Evolutionary conservation across 2,888 invertebrate genomes (phyloP).

Genomic region (Tethea ocularis): DNA sequence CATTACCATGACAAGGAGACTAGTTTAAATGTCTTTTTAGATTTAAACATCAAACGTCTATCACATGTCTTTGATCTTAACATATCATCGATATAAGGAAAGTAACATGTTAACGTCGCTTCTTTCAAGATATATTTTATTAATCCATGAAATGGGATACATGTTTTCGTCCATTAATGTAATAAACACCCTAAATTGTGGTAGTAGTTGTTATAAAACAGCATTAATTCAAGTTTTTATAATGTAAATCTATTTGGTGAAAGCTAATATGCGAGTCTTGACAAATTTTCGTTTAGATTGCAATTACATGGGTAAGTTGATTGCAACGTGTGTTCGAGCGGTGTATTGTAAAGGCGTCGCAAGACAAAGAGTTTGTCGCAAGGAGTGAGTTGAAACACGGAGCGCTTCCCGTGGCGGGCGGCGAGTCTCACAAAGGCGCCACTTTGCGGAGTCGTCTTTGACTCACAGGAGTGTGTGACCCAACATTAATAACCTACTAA

Average conservation of each 20-base stretch:
- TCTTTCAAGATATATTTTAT: constrained; percentile 21
- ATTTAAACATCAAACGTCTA: constrained; percentile 76
- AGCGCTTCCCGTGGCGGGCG: constrained; percentile 47
- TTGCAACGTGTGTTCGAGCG: constrained; percentile 35
- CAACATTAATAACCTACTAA: constrained; percentile 77
- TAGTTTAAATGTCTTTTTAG: constrained; percentile 62
- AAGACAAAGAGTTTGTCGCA: constrained; percentile 74
- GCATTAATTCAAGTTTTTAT: background rate
- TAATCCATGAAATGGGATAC: background rate
- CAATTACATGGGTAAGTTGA: constrained; percentile 38
- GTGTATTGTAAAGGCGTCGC: constrained; percentile 59
- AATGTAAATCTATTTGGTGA: constrained; percentile 7
- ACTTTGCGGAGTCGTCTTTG: constrained; percentile 77
- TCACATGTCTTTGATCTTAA: constrained; percentile 70
- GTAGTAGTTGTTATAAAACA: background rate
- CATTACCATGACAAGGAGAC: constrained; percentile 65
- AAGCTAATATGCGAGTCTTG: constrained; percentile 7
- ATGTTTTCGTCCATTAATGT: background rate
- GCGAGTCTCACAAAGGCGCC: constrained; percentile 70
- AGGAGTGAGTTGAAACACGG: constrained; percentile 54
- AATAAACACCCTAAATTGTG: background rate
- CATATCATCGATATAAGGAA: constrained; percentile 72
- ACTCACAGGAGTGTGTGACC: constrained; percentile 71
- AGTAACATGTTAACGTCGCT: constrained; percentile 36
- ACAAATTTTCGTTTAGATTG: constrained; percentile 21